A percentile compares a stretch with the other conserved stretches of the same genome.
Evolutionary conservation across 23 tunicate species (phyloP).

Genomic region (Phallusia fumigata): DNA sequence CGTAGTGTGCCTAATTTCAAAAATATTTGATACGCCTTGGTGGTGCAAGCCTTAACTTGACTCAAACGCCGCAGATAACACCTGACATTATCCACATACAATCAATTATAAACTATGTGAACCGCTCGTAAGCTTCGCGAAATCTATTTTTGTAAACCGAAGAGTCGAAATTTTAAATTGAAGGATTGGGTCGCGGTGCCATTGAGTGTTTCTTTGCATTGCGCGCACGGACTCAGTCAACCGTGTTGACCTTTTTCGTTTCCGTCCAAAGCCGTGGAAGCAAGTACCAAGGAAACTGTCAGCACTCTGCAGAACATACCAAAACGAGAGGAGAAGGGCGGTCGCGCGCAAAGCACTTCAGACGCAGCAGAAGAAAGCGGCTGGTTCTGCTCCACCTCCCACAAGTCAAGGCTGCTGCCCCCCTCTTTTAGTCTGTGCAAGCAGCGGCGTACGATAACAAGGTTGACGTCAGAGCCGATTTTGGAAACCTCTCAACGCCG

Average conservation of each 20-base stretch:
- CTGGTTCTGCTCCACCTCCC: constrained; percentile 1
- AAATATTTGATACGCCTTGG: too few relatives aligned
- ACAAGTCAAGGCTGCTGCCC: neutral
- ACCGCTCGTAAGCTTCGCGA: neutral
- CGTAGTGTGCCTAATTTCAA: too few relatives aligned
- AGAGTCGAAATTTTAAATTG: neutral
- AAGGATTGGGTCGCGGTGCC: neutral
- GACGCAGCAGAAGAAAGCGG: neutral
- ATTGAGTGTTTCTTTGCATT: neutral
- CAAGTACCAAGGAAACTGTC: neutral
- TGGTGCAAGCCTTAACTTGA: too few relatives aligned
- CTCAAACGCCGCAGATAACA: too few relatives aligned
- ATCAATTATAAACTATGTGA: too few relatives aligned
- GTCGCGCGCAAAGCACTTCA: neutral
- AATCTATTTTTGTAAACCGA: neutral
- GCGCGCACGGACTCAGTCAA: constrained; percentile 2
- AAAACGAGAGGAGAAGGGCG: too few relatives aligned
- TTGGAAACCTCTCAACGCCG: constrained; percentile 3
- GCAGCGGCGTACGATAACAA: constrained; percentile 3
- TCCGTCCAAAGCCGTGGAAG: neutral
- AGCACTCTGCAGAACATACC: too few relatives aligned
- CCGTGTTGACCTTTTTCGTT: constrained; percentile 6
- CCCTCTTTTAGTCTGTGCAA: neutral
- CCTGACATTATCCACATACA: too few relatives aligned
- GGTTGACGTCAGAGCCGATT: constrained; percentile 5